A percentile compares a stretch with the other conserved stretches of the same genome.
phyloP scores from a whole-genome alignment of 1,140 invertebrate species.

The Episyrphus balteatus region DNA sequence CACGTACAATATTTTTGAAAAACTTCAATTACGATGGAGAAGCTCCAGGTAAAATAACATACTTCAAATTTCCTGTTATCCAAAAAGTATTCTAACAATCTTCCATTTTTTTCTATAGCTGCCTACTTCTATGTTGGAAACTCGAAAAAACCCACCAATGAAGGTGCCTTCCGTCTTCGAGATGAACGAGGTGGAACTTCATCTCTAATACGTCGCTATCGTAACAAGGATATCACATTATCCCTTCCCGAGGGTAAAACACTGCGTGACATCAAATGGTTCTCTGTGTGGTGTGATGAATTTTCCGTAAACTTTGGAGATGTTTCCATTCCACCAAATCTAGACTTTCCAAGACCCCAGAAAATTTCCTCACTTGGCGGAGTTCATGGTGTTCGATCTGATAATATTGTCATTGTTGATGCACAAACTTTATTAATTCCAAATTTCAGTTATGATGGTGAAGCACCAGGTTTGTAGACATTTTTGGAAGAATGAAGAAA shows the following conservation, averaged over 20 bases:
- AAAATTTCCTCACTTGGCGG: constrained; percentile 63
- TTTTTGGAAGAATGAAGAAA: too few species aligned
- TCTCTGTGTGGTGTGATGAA: constrained; percentile 83
- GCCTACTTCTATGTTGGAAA: constrained; percentile 80
- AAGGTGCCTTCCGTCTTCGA: constrained; percentile 60
- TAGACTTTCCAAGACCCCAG: constrained; percentile 73
- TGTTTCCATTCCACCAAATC: constrained; percentile 60
- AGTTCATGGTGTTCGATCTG: constrained; percentile 72
- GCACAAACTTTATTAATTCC: constrained; percentile 81
- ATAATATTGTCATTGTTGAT: constrained; percentile 77
- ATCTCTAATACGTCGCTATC: constrained; percentile 57
- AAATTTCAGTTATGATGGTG: constrained; percentile 78
- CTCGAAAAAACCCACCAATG: constrained; percentile 48
- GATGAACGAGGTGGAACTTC: constrained; percentile 67
- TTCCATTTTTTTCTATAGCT: constrained; percentile 45
- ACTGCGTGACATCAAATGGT: constrained; percentile 70
- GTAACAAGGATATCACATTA: constrained; percentile 67
- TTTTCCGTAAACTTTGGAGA: constrained; percentile 84
- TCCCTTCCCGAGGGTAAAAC: constrained; percentile 78
- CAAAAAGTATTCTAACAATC: background rate
- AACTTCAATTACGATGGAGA: constrained; percentile 82
- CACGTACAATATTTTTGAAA: constrained; percentile 72
- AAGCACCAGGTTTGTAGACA: constrained; percentile 63
- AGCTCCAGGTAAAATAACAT: constrained; percentile 56
- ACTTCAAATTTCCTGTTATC: background rate